Evolutionary conservation across 1,140 invertebrate genomes (phyloP).

Genomic region (Drosophila eugracilis): DNA sequence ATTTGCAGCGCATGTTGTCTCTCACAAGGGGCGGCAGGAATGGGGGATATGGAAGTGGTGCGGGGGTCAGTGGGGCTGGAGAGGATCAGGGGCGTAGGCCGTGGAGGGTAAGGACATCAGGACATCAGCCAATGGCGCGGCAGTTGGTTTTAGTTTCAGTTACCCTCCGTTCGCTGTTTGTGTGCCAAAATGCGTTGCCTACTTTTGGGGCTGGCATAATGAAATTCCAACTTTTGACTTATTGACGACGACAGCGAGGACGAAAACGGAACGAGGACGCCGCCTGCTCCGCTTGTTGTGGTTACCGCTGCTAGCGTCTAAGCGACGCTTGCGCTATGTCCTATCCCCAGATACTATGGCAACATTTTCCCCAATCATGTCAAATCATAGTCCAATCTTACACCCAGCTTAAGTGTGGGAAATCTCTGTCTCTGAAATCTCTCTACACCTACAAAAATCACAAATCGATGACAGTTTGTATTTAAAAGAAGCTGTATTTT

Average conservation of each 20-base stretch:
- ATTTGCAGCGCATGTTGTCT: slow-evolving; percentile 73
- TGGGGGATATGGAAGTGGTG: neutral
- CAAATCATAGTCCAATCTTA: slow-evolving; percentile 5
- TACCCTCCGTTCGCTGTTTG: slow-evolving; percentile 45
- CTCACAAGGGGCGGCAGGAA: slow-evolving; percentile 38
- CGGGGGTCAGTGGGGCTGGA: neutral
- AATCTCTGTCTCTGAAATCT: neutral
- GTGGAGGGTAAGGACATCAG: slow-evolving; percentile 16
- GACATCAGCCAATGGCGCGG: slow-evolving; percentile 61
- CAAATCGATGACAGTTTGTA: neutral
- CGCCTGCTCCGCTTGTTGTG: slow-evolving; percentile 40
- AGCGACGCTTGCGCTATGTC: slow-evolving; percentile 53
- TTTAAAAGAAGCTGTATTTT: neutral
- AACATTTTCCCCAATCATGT: slow-evolving; percentile 25
- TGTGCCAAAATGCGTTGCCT: slow-evolving; percentile 80
- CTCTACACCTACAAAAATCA: neutral
- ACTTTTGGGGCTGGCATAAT: slow-evolving; percentile 79
- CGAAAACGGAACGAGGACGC: slow-evolving; percentile 34
- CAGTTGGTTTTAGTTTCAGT: slow-evolving; percentile 68
- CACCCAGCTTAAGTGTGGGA: neutral
- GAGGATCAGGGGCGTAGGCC: slow-evolving; percentile 16
- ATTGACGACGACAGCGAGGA: slow-evolving; percentile 74
- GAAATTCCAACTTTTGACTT: slow-evolving; percentile 85
- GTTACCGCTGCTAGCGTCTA: slow-evolving; percentile 55
- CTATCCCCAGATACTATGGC: slow-evolving; percentile 10